Evolutionary conservation across 1,140 invertebrate genomes (phyloP), one percentile per base, ranked within the genome.

Genomic region (Aphelenchoides fujianensis): DNA sequence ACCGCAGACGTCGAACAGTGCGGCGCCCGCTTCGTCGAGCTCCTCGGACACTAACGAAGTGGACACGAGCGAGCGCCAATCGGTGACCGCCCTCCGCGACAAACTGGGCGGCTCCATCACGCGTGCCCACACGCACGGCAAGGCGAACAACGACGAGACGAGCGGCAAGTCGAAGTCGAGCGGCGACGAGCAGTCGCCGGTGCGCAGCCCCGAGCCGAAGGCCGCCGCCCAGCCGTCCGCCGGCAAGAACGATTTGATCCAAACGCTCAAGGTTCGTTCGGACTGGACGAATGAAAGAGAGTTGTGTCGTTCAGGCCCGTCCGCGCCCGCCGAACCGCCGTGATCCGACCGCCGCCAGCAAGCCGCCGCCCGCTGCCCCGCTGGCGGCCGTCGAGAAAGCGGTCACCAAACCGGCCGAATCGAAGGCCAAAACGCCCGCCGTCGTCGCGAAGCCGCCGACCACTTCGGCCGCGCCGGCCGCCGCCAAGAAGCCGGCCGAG

Each of bases 211-310:
- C 28, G 5, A 5, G 34, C 34, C 19, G 23, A 59, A 59, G 23
- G 5, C 55, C 55, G 34, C 41, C 12, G 41, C 41, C 12, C 41
- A 48, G 23, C 41, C 23, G 41, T 48, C 41, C 41, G 41, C 41
- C 41, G 41, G 41, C 41, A 48, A 48, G 23, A 59, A 59, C 55
- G 55, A 48, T 48, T 59, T 59, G 5, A 59, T 59, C 34, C 55
- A 59, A 59, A 59, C 55, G 34, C 23, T 59, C 7, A 59, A 59
- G 34, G 55, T 59, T 7, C 12, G 55, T 19, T 5, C 23, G 28
- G 7, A 5, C n/a, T n/a, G n/a, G n/a, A n/a, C n/a, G n/a, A n/a
- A 59, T 32, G 34, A 59, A 5, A 59, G 12, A 5, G 7, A 59
- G 34, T 5, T 59, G 27, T 7, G 27, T 23, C 12, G 34, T 59